Evolutionary conservation across 1,140 invertebrate species (phyloP).

Genomic region (Drosophila pseudoananassae): DNA sequence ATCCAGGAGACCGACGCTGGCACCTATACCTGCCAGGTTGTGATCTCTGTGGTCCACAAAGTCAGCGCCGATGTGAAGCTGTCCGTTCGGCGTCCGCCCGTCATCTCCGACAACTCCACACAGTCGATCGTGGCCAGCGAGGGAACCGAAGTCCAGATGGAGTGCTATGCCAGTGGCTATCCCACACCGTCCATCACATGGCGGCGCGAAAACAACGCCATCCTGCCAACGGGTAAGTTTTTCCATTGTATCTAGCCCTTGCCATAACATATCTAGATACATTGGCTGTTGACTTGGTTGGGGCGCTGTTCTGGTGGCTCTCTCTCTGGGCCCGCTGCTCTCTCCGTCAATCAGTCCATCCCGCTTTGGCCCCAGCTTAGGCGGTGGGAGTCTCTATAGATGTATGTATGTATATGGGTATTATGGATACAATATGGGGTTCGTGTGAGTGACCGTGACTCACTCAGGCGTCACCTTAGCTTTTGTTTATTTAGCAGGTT

Average conservation of each 20-base stretch:
- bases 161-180: constrained; percentile 94
- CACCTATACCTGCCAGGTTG: constrained; percentile 93
- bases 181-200: constrained; percentile 93
- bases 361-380: constrained; percentile 21
- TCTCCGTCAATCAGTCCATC: constrained; percentile 17
- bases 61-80: constrained; percentile 93
- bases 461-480: constrained; percentile 72
- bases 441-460: constrained; percentile 66
- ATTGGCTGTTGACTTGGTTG: constrained; percentile 16
- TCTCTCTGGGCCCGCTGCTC: constrained; percentile 5
- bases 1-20: constrained; percentile 97
- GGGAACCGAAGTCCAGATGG: constrained; percentile 90
- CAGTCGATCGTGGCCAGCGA: constrained; percentile 93
- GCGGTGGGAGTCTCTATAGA: neutral
- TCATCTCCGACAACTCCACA: constrained; percentile 97
- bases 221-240: constrained; percentile 93
- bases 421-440: neutral
- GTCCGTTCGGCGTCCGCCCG: constrained; percentile 92
- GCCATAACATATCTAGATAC: constrained; percentile 3
- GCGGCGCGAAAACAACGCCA: constrained; percentile 96
- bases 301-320: constrained; percentile 52
- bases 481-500: constrained; percentile 60
- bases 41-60: constrained; percentile 91
- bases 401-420: constrained; percentile 12
- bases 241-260: constrained; percentile 13